phyloP scores from a whole-genome alignment of 2,113 vertebrate species.

The Salvelinus fontinalis region DNA sequence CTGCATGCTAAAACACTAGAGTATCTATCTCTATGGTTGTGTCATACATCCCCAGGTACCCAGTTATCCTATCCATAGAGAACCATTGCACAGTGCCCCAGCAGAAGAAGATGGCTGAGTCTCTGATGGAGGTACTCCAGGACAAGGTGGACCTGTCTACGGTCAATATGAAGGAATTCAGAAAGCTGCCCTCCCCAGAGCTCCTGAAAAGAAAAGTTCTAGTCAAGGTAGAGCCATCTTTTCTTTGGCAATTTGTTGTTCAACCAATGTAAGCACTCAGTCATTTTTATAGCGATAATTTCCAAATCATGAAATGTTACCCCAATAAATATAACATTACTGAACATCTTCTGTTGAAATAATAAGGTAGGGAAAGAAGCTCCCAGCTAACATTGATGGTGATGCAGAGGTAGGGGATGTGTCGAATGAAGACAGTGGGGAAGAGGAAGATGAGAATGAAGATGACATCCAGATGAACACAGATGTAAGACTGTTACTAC shows the following conservation, averaged over 20 bases:
- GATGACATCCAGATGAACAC: conserved; percentile 46
- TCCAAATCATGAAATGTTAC: too few species aligned
- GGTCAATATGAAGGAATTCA: conserved; percentile 76
- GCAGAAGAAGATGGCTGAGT: conserved; percentile 95
- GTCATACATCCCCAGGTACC: conserved; percentile 75
- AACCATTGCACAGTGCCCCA: conserved; percentile 93
- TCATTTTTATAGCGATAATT: too few species aligned
- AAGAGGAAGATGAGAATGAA: conserved; percentile 84
- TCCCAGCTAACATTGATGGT: conserved; percentile 85
- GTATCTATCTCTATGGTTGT: too few species aligned
- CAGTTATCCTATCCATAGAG: conserved; percentile 94
- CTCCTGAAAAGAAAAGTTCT: conserved; percentile 88
- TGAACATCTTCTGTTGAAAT: not conserved
- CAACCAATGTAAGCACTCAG: too few species aligned
- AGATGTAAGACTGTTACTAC: not conserved
- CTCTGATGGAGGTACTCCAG: conserved; percentile 86
- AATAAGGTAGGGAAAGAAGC: conserved; percentile 86
- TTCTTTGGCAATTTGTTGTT: conserved; percentile 28
- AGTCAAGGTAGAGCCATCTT: conserved; percentile 85
- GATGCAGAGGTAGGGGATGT: conserved; percentile 92
- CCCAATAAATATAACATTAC: too few species aligned
- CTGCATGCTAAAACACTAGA: too few species aligned
- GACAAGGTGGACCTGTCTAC: conserved; percentile 90
- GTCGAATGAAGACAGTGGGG: conserved; percentile 93
- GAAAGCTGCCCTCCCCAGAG: conserved; percentile 86